Conservation (phyloP, 2,888 invertebrate genomes). For the Polyommatus iphigenia region DNA sequence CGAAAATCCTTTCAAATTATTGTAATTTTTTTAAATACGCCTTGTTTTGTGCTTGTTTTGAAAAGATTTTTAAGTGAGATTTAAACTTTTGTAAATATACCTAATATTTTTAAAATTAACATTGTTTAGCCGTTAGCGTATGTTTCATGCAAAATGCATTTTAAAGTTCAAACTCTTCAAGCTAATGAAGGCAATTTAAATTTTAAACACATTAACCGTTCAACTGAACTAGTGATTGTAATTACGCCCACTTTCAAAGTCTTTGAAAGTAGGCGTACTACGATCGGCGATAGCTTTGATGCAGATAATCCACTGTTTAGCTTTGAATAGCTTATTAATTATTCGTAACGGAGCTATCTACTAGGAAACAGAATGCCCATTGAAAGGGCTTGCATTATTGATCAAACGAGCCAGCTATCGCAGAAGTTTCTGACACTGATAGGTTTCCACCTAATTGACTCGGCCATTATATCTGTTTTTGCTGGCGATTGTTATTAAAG, state of each 20-base stretch:
- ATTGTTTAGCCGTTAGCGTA: too few species aligned
- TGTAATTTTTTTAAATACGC: not conserved
- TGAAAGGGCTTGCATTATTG: slow-evolving; percentile 14
- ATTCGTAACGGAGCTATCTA: slow-evolving; percentile 13
- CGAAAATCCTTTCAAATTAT: not conserved
- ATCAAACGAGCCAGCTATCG: slow-evolving; percentile 10
- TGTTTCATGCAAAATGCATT: too few species aligned
- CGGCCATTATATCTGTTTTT: not conserved
- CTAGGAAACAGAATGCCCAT: not conserved
- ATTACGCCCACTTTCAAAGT: not conserved
- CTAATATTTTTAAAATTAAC: too few species aligned
- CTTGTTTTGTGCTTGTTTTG: not conserved
- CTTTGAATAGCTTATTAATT: slow-evolving; percentile 14
- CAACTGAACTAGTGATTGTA: not conserved
- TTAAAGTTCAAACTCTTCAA: not conserved
- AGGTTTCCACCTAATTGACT: not conserved
- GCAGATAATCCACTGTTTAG: slow-evolving; percentile 20
- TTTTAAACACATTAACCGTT: not conserved
- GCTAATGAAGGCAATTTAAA: not conserved
- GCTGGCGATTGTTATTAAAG: not conserved
- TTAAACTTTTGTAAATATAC: too few species aligned
- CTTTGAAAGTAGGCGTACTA: not conserved
- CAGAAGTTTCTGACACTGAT: slow-evolving; percentile 13
- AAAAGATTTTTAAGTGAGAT: not conserved
- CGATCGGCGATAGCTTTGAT: slow-evolving; percentile 16